Base-by-base conservation (phyloP, 2,888 invertebrate species). In the Tigriopus californicus region DNA sequence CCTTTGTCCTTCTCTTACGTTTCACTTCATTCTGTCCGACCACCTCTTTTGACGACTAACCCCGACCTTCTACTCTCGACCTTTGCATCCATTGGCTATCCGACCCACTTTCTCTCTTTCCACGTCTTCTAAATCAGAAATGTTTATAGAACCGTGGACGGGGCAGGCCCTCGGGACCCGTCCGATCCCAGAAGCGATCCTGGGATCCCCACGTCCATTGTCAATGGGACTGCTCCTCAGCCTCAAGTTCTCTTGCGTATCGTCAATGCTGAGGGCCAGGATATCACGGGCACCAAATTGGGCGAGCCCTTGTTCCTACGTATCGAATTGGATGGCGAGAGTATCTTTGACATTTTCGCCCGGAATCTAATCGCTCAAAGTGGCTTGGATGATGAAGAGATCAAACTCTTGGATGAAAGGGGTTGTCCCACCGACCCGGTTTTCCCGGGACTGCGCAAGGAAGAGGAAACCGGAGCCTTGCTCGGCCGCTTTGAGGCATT, bases 361-460 rank as follows among this genome's bases (percentile, higher is more conserved):
- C 81, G 83, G 53, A 84, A 87, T 66, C 71, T 89, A 60, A 77
- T 85, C 44, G 89, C 88, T 10, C 83, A 83, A 65, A 84, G 85
- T 11, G 79, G 80, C 57, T 77, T 79, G 56, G 82, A 82, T 1
- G 80, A 81, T 64, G 81, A 83, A 66, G 70, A 71, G 41, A 83
- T 85, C 1, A 78, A 82, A 41, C 71, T 87, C 0, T 74, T 89
- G 55, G 86, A 87, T 66, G 80, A 80, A 62, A 72, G 76, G 58
- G 88, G 88, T 1, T 90, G 90, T 69, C 85, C 89, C 1, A 82
- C 82, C 0, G 85, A 88, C 66, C 64, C 68, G 1, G 65, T 67
- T 3, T 70, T 71, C 61, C 68, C 70, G 1, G 63, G 20, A 54
- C 48, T 70, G 48, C 64, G 66, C 52, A 64, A 64, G 57, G 61